These are phyloP conservation scores for Limnodromus scolopaceus DNA, from an alignment of 2,797 vertebrate genomes.

Conservation along the genomic window DNA sequence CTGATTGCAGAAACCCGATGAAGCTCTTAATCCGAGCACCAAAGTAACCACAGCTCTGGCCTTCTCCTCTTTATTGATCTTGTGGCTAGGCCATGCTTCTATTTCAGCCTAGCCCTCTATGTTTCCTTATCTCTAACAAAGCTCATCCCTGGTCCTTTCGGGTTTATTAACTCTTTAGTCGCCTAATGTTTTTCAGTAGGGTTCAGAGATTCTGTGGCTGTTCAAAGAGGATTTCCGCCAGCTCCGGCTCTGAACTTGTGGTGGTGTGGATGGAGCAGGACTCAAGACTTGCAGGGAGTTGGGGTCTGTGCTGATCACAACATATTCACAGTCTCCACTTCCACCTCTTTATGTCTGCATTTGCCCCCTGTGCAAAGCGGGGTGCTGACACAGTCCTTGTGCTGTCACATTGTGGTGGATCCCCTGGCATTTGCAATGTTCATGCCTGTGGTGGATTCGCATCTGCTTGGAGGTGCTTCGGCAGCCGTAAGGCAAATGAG, in stretches of 20 bases:
- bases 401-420: fast-evolving
- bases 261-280: fast-evolving
- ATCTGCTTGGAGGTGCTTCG: fast-evolving
- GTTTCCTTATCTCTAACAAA: background rate
- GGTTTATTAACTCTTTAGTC: background rate
- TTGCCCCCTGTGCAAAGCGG: fast-evolving
- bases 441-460: background rate
- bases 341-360: background rate
- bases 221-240: background rate
- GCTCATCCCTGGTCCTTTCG: background rate
- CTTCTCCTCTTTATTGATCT: constrained; percentile 33
- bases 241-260: background rate
- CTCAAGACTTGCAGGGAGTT: background rate
- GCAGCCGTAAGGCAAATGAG: background rate
- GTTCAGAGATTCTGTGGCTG: background rate
- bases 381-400: background rate
- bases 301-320: background rate
- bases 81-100: background rate
- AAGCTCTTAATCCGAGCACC: constrained; percentile 41
- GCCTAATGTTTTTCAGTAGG: background rate
- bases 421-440: background rate
- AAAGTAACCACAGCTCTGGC: constrained; percentile 33
- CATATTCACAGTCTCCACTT: background rate
- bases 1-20: constrained; percentile 29
- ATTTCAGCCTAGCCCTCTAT: background rate